Evolutionary conservation across 2,797 vertebrate species (phyloP), one percentile per base, ranked within the genome.

Genomic region (Melanotaenia pygmaea): DNA sequence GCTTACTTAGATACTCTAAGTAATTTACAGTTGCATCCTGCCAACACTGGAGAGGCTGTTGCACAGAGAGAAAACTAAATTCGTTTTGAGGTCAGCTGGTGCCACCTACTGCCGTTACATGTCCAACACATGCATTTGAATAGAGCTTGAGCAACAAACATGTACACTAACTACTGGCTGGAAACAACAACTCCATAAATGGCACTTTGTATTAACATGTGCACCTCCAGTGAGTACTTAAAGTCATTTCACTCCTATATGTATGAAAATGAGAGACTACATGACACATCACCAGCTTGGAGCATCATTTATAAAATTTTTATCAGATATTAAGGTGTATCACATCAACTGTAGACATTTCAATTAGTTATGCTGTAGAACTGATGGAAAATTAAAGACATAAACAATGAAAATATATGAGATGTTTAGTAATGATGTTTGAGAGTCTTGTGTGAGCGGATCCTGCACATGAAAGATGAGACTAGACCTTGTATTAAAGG

Each of bases 51-150:
- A 0, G 16, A 16, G 50, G 35, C 3, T 30, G 18, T 12, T 64
- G 0, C 22, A n/a, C 3, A 13, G 26, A 32, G 26, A 32, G 8
- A 26, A 2, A 20, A 24, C 12, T 8, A 16, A 18, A 59, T 16
- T 13, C 8, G 14, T 62, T 66, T 9, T 64, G 38, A 74, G 30
- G 75, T 20, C 34, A 53, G 53, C 67, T 80, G 82, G 72, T 80
- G 24, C 86, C 89, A 88, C 78, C 89, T 89, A 63, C 47, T 81
- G 89, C 1, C 63, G 0, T 0, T 0, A 0, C 0, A 1, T 1
- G 1, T n/a, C 24, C 4, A 54, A 54, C 10, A 6, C 53, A 28
- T 7, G 10, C 24, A 26, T 28, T 54, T 54, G 13, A 14, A 54
- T 24, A 9, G 12, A 54, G 10, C 4, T 13, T 13, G 12, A 54